phyloP scores from a whole-genome alignment of 2,888 invertebrate genomes.

The Agrotis puta region DNA sequence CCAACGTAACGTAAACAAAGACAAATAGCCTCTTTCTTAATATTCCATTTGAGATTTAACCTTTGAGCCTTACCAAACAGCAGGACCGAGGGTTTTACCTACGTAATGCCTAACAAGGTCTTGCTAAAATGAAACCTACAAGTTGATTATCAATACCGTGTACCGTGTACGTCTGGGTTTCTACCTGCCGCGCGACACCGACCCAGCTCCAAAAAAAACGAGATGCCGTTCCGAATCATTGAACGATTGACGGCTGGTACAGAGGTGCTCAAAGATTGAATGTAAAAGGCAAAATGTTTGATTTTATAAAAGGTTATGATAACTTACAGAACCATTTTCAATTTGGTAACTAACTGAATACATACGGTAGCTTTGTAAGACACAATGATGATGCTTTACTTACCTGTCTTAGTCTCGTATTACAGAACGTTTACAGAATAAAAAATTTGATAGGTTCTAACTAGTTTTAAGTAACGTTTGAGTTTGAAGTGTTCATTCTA shows the following conservation, averaged over 20 bases:
- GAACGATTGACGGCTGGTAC: constrained; percentile 74
- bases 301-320: not conserved
- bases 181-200: constrained; percentile 62
- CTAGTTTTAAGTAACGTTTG: no score
- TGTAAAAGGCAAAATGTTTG: not conserved
- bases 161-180: constrained; percentile 50
- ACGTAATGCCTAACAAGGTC: not conserved
- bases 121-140: constrained; percentile 22
- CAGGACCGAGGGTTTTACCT: not conserved
- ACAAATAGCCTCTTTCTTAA: no score
- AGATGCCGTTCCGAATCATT: constrained; percentile 79
- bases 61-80: not conserved
- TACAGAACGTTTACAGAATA: no score
- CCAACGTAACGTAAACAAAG: no score
- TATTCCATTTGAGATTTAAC: no score
- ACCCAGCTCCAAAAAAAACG: constrained; percentile 56
- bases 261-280: constrained; percentile 64
- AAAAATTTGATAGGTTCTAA: no score
- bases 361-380: not conserved
- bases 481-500: no score
- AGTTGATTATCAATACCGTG: constrained; percentile 61
- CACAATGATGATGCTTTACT: not conserved
- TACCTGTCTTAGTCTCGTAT: no score
- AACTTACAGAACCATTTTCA: not conserved
- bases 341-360: no score